These are phyloP conservation scores for Hippocampus comes DNA, from an alignment of 2,113 vertebrate species.

Conservation along the genomic window DNA sequence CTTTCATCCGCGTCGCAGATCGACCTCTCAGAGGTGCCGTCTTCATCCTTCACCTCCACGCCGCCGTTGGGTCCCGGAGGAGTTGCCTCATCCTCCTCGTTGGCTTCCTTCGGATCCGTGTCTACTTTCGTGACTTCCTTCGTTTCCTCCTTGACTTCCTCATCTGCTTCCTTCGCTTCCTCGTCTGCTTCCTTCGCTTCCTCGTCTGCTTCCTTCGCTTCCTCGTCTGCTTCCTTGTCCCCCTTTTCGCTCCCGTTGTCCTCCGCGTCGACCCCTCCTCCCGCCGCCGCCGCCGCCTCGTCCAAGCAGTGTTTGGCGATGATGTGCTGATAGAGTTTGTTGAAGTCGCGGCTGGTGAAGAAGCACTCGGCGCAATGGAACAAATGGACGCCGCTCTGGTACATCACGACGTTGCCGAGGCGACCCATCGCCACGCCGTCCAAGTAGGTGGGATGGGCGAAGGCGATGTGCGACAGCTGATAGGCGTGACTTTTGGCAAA, in stretches of 20 bases:
- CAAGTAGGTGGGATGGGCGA: constrained; percentile 42
- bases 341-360: constrained; percentile 53
- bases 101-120: constrained; percentile 4
- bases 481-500: constrained; percentile 58
- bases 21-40: background rate
- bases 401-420: constrained; percentile 57
- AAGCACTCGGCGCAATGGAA: constrained; percentile 64
- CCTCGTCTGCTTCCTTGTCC: constrained; percentile 3
- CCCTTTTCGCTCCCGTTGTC: background rate
- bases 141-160: background rate
- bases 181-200: constrained; percentile 1
- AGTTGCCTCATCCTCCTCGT: background rate
- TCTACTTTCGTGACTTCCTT: background rate
- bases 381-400: constrained; percentile 48
- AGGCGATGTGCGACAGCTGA: constrained; percentile 52
- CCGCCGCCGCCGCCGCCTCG: constrained; percentile 8
- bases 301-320: constrained; percentile 54
- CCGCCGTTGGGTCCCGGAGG: background rate
- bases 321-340: constrained; percentile 55
- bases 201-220: background rate
- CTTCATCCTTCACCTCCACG: background rate
- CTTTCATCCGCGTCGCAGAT: background rate
- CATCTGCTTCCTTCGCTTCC: constrained; percentile 11
- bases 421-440: constrained; percentile 43
- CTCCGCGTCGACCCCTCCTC: background rate